Evolutionary conservation across 2,113 vertebrate species (phyloP).

Genomic region (Percopsis transmontana): DNA sequence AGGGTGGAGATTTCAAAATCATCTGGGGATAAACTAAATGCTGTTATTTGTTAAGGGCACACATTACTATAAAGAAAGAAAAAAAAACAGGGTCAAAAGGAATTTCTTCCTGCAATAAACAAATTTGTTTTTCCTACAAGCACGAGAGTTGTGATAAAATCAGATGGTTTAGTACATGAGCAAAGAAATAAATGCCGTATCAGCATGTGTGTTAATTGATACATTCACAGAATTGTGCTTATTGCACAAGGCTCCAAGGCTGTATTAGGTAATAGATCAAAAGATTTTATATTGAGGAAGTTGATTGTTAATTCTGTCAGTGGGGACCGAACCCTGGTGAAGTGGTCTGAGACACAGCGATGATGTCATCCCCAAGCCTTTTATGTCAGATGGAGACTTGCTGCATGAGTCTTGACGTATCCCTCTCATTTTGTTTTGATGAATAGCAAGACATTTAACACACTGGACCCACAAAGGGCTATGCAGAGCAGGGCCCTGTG

Average conservation of each 20-base stretch:
- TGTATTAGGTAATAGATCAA: not conserved
- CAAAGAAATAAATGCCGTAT: no score
- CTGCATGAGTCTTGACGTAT: slow-evolving; percentile 43
- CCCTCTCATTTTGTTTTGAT: slow-evolving; percentile 51
- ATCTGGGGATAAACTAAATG: not conserved
- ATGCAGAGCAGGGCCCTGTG: slow-evolving; percentile 22
- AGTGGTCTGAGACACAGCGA: slow-evolving; percentile 31
- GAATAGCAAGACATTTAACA: slow-evolving; percentile 62
- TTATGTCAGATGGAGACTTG: slow-evolving; percentile 35
- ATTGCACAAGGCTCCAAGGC: not conserved
- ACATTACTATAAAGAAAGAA: not conserved
- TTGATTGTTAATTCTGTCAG: slow-evolving; percentile 21
- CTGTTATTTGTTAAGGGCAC: not conserved
- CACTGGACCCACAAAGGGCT: slow-evolving; percentile 50
- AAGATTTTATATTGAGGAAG: slow-evolving; percentile 3
- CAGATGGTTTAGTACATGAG: no score
- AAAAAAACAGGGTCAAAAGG: no score
- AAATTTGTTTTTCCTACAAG: no score
- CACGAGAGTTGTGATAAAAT: no score
- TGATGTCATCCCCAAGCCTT: slow-evolving; percentile 68
- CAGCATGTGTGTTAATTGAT: not conserved
- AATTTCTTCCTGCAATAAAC: not conserved
- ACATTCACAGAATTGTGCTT: not conserved
- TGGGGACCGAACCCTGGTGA: slow-evolving; percentile 30
- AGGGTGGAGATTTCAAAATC: not conserved